Evolutionary conservation across 1,140 invertebrate genomes (phyloP), one percentile per base, ranked within the genome.

Genomic region (Condylostylus longicornis): DNA sequence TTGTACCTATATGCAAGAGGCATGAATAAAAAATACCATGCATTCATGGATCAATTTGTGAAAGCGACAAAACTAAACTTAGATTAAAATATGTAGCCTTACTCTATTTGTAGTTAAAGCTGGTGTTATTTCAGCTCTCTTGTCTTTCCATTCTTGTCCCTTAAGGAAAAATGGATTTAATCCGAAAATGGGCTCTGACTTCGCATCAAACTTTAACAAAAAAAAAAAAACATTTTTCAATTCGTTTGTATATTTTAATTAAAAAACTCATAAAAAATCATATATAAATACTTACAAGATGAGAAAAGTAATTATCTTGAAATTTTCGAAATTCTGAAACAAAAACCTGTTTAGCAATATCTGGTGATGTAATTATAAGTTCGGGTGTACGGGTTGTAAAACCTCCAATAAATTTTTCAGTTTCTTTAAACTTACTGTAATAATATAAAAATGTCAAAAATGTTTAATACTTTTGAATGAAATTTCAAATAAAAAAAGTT

Each of bases 91-190:
- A 18, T 35, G 20, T 14, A 30, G 20, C 38, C 38, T 36, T 47
- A 62, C 61, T 12, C 50, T 42, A 43, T 60, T 56, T 0, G 58
- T 50, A 1, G 67, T 67, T 20, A 74, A 62, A 5, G 64, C 64
- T 6, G 70, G 67, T 18, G 66, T 69, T 17, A 71, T 55, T 29
- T 71, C 62, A 5, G 50, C 50, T 17, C 71, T 49, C 14, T 65
- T 58, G n/a, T 64, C 51, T 45, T 71, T 71, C 73, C 73, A 76
- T 7, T 42, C 45, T 5, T 65, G 52, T 12, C 62, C 65, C 4
- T 33, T 45, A 4, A 57, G 36, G 4, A 58, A 21, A 38, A 68
- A 68, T 1, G 65, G 63, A 47, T 68, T 68, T 13, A 51, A 48
- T 19, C 51, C 59, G 21, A 67, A 49, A 17, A 68, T 54, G 5